These are phyloP conservation scores for Cylloceria caligata DNA, from an alignment of 2,888 invertebrate genomes.

Conservation along the genomic window DNA sequence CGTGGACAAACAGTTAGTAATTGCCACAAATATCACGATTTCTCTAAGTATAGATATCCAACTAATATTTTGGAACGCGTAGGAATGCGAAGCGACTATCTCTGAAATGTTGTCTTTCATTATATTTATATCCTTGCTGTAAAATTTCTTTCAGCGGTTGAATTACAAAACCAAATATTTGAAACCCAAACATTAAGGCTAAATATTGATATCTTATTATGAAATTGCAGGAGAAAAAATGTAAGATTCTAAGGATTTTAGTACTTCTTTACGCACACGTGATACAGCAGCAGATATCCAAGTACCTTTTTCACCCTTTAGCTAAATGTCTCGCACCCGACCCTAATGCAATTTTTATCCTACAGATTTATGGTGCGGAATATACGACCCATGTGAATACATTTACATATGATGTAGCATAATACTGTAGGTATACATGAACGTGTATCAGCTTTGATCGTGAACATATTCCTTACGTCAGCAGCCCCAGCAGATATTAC, in stretches of 20 bases:
- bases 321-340: conserved; percentile 17
- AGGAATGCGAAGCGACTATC: too few species aligned
- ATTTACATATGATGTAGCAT: conserved; percentile 41
- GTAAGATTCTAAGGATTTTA: background rate
- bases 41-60: too few species aligned
- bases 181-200: background rate
- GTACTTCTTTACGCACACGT: background rate
- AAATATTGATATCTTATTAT: too few species aligned
- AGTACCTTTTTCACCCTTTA: conserved; percentile 23
- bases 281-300: conserved; percentile 7
- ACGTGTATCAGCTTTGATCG: conserved; percentile 22
- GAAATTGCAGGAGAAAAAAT: background rate
- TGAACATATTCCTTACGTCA: conserved; percentile 49
- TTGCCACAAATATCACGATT: too few species aligned
- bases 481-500: conserved; percentile 45
- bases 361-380: conserved; percentile 45
- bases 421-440: conserved; percentile 30
- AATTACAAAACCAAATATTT: background rate
- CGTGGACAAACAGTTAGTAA: too few species aligned
- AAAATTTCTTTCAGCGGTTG: too few species aligned
- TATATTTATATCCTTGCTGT: too few species aligned
- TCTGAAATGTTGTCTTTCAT: too few species aligned
- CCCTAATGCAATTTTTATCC: conserved; percentile 51
- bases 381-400: conserved; percentile 53
- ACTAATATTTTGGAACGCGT: too few species aligned